phyloP scores from a whole-genome alignment of 2,113 vertebrate genomes.

The Xiphias gladius region DNA sequence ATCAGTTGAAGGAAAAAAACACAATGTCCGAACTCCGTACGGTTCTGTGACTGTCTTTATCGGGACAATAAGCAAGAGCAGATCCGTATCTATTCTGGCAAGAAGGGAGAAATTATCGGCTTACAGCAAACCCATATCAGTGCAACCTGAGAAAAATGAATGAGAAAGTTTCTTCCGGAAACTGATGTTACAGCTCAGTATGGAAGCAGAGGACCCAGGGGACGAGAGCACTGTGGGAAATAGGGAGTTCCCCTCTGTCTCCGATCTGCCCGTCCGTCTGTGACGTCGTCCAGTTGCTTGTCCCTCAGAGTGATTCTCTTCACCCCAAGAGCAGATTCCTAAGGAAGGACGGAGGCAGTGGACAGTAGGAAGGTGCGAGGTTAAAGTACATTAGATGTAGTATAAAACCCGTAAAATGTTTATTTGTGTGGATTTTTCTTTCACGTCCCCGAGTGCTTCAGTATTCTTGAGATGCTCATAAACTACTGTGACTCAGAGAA shows the following conservation, averaged over 20 bases:
- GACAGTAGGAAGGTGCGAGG: conserved; percentile 10
- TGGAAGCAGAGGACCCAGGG: conserved; percentile 40
- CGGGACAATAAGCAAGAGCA: too few relatives aligned
- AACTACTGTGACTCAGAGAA: conserved; percentile 23
- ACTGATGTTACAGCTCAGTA: conserved; percentile 4
- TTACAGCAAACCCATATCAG: background rate
- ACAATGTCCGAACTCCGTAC: too few relatives aligned
- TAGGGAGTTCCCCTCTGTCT: conserved; percentile 66
- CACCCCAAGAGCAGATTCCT: background rate
- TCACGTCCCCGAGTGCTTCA: background rate
- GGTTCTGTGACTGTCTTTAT: too few relatives aligned
- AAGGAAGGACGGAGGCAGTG: background rate
- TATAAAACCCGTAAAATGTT: background rate
- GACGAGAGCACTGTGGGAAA: conserved; percentile 76
- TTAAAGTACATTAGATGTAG: background rate
- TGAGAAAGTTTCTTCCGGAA: conserved; percentile 20
- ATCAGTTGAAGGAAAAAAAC: too few relatives aligned
- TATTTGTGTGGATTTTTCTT: background rate
- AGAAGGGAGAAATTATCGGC: background rate
- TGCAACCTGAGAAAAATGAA: conserved; percentile 12
- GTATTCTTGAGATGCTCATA: conserved; percentile 25
- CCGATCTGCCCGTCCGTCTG: conserved; percentile 6
- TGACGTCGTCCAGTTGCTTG: background rate
- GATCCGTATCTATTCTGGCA: too few relatives aligned
- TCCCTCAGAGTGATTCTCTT: background rate